Percentiles rank a stretch among this genome's conserved stretches.
Evolutionary conservation across 2,113 vertebrate species (phyloP).

Genomic region (Stomatorhinus ivindoensis): DNA sequence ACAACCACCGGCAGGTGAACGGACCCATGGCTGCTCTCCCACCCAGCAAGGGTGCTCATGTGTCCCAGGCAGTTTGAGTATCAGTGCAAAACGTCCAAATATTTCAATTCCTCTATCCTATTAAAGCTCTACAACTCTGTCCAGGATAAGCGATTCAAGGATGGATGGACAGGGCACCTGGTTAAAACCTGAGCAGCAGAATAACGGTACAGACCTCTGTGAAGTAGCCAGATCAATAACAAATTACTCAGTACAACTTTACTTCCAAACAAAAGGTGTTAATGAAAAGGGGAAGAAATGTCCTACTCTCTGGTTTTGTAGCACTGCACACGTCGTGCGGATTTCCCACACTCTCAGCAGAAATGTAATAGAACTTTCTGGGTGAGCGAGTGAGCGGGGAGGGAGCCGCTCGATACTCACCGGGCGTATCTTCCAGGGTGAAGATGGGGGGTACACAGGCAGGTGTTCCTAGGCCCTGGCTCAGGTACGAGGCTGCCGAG

Average conservation of each 20-base stretch:
- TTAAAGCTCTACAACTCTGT: not conserved
- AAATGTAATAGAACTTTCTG: not conserved
- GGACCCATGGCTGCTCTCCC: not conserved
- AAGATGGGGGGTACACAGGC: slow-evolving; percentile 66
- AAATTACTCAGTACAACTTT: not conserved
- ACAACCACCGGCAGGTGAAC: slow-evolving; percentile 32
- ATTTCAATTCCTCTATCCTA: not conserved
- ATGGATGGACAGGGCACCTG: not conserved
- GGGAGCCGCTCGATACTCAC: slow-evolving; percentile 58
- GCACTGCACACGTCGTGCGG: not conserved
- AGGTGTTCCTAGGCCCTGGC: slow-evolving; percentile 64
- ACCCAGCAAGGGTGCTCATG: not conserved
- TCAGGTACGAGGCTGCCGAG: slow-evolving; percentile 71
- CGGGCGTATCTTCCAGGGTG: slow-evolving; percentile 67
- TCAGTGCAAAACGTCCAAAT: not conserved
- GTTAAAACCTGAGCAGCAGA: not conserved
- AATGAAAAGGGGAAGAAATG: not conserved
- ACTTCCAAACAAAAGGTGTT: not conserved
- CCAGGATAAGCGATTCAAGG: not conserved
- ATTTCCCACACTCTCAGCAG: slow-evolving; percentile 4
- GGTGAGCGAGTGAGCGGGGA: not conserved
- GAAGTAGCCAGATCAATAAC: not conserved
- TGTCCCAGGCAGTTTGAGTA: not conserved
- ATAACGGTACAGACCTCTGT: not conserved
- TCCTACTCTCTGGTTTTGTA: not conserved